phyloP scores from a whole-genome alignment of 2,888 invertebrate genomes.

The Melanophora roralis region DNA sequence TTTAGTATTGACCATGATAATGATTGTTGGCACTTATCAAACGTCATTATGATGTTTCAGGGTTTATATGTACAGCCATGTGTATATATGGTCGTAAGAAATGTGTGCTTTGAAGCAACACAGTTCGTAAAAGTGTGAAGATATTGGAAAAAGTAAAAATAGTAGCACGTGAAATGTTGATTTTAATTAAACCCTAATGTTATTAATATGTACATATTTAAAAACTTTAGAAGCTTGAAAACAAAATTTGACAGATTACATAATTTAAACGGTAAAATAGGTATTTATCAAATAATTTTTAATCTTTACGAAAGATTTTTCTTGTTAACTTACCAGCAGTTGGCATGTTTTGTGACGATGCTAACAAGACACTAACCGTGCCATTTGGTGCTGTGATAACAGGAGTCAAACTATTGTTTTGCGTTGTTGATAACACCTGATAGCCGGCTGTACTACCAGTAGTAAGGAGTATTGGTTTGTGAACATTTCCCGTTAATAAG shows the following conservation, averaged over 20 bases:
- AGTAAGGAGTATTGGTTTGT: conserved; percentile 31
- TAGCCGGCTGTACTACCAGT: conserved; percentile 27
- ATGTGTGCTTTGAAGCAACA: background rate
- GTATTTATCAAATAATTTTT: too few species aligned
- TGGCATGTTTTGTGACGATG: conserved; percentile 31
- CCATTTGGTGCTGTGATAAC: conserved; percentile 49
- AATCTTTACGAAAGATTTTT: background rate
- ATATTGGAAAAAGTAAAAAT: conserved; percentile 44
- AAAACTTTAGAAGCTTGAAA: background rate
- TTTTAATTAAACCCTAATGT: conserved; percentile 4
- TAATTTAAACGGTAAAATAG: conserved; percentile 24
- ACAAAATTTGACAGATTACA: conserved; percentile 12
- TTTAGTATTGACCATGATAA: conserved; percentile 34
- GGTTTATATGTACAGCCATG: background rate
- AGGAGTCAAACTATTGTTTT: conserved; percentile 30
- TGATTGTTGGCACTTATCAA: conserved; percentile 28
- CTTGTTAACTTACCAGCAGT: conserved; percentile 46
- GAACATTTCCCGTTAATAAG: conserved; percentile 13
- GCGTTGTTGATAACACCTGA: conserved; percentile 48
- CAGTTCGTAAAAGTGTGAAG: conserved; percentile 8
- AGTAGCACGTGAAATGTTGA: conserved; percentile 36
- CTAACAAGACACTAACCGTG: conserved; percentile 52
- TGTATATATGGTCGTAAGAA: conserved; percentile 2
- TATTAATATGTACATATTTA: background rate
- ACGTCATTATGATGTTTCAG: conserved; percentile 50